Conservation (phyloP, 2,888 invertebrate species). For the Cecidostiba fungosa region DNA sequence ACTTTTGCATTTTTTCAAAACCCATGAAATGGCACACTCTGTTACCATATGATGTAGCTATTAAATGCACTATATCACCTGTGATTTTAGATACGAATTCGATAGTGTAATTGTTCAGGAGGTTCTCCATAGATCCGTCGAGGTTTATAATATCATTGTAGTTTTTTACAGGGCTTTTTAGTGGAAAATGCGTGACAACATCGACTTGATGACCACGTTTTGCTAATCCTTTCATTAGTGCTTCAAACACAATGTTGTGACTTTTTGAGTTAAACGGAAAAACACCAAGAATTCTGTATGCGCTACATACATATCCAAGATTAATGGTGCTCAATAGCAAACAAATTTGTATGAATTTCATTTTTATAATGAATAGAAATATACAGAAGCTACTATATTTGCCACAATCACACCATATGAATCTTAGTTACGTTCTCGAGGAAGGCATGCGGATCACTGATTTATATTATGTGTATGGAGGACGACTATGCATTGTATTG, state of each 20-base stretch:
- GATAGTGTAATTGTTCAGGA: slow-evolving; percentile 67
- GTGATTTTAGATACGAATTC: background rate
- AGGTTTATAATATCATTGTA: slow-evolving; percentile 62
- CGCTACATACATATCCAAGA: background rate
- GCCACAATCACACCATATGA: background rate
- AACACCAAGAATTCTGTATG: slow-evolving; percentile 38
- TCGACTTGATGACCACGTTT: slow-evolving; percentile 59
- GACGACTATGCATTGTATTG: background rate
- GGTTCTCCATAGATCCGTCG: slow-evolving; percentile 56
- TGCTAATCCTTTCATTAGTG: slow-evolving; percentile 58
- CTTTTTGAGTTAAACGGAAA: slow-evolving; percentile 60
- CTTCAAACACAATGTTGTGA: slow-evolving; percentile 57
- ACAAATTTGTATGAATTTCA: background rate
- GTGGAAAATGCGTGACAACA: slow-evolving; percentile 57
- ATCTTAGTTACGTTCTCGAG: background rate
- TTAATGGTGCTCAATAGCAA: background rate
- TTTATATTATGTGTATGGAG: background rate
- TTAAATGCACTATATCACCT: background rate
- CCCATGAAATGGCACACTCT: slow-evolving; percentile 68
- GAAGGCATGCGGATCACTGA: background rate
- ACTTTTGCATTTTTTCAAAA: slow-evolving; percentile 65
- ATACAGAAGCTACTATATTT: background rate
- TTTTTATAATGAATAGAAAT: background rate
- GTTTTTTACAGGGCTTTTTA: slow-evolving; percentile 45
- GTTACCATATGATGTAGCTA: slow-evolving; percentile 64